Conservation (phyloP, 2,888 invertebrate genomes). For the Lobophora halterata region DNA sequence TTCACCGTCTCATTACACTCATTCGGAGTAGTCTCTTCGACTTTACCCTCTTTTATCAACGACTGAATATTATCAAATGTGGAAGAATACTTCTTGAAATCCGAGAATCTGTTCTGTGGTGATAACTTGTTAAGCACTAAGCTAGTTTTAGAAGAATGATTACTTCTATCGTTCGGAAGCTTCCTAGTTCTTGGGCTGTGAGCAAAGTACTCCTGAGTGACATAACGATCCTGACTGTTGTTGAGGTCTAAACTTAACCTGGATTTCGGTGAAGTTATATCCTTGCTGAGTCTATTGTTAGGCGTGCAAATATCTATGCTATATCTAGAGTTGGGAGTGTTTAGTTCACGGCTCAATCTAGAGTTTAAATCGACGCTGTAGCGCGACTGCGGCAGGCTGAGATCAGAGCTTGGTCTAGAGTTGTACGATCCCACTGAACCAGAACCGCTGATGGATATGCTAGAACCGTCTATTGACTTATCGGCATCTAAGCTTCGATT, state of each 20-base stretch:
- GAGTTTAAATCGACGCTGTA: conserved; percentile 80
- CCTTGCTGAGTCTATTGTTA: conserved; percentile 79
- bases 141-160: conserved; percentile 48
- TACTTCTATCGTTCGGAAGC: conserved; percentile 55
- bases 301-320: conserved; percentile 85
- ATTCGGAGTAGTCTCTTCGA: conserved; percentile 74
- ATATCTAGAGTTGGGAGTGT: conserved; percentile 83
- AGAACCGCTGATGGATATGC: conserved; percentile 74
- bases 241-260: conserved; percentile 82
- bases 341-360: conserved; percentile 79
- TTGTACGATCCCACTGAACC: conserved; percentile 81
- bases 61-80: conserved; percentile 90
- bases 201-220: conserved; percentile 67
- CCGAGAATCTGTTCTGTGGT: conserved; percentile 80
- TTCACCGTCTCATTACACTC: conserved; percentile 82
- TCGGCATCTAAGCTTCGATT: conserved; percentile 73
- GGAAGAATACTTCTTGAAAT: conserved; percentile 86
- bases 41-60: conserved; percentile 85
- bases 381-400: conserved; percentile 81
- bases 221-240: conserved; percentile 73
- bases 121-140: conserved; percentile 69
- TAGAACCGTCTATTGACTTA: conserved; percentile 73
- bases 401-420: conserved; percentile 83
- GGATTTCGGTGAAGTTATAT: conserved; percentile 82
- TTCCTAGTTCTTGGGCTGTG: conserved; percentile 76